Base-by-base conservation (phyloP, 2,888 invertebrate species). In the Lordiphosa andalusiaca region DNA sequence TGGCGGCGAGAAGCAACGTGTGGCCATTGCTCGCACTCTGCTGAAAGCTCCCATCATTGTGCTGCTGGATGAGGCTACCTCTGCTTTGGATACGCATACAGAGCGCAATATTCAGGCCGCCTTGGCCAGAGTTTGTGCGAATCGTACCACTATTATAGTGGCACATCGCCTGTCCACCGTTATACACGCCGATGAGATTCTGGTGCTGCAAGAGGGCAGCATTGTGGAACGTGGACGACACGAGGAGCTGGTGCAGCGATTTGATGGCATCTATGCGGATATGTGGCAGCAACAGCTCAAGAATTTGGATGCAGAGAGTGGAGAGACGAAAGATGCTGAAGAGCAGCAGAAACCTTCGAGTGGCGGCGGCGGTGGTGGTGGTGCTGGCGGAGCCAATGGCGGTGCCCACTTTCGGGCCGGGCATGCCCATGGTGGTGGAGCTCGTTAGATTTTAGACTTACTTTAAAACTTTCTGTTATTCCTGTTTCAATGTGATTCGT, bases 1-100 rank as follows among this genome's bases (percentile, higher is more conserved):
- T 87, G 99, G 99, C 2, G 99, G 99, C 2, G 99, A 99, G 88
- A 99, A 99, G 86, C 99, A 99, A 88, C 92, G 98, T 70, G 96
- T 99, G 56, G 99, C 98, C 0, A 99, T 99, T 68, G 99, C 99
- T 0, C 91, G 99, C 66, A 98, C 98, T 0, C 91, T 99, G 21
- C 91, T 99, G 21, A 99, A 99, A 89, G 92, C 96, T 3, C 98
- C 98, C 0, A 92, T 93, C 36, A 94, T 98, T 62, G 95, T 99
- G 7, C 90, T 99, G 3, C 90, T 99, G 6, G 99, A 99, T 88
- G 99, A 99, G 90, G 98, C 97, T 2, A 97, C 97, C 0, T 98
- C 97, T 52, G 98, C 98, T 0, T 91, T 99, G 35, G 98, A 99
- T 87, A 98, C 98, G 0, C 94, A 97, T 83, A 98, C 98, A 0